Conservation (phyloP, 2,888 invertebrate species). For the Arrhopalites spinosus region DNA sequence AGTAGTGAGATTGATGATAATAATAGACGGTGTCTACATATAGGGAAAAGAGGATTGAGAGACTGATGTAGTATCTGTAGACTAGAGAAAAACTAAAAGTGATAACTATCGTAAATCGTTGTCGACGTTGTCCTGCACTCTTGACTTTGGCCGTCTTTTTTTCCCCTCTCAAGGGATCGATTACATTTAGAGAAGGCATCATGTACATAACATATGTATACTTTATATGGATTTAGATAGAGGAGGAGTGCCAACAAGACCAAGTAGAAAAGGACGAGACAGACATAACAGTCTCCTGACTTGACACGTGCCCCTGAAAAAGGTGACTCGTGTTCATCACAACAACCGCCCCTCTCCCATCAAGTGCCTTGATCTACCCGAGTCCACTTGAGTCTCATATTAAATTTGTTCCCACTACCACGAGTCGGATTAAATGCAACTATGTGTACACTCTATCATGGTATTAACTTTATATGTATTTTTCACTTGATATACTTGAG, state of each 20-base stretch:
- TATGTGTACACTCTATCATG: too few relatives aligned
- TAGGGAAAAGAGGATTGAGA: neutral
- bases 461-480: too few relatives aligned
- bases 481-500: too few relatives aligned
- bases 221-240: too few relatives aligned
- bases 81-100: slow-evolving; percentile 16
- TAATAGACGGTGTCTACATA: neutral
- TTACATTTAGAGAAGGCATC: neutral
- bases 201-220: neutral
- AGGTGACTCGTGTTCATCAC: neutral
- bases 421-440: too few relatives aligned
- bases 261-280: too few relatives aligned
- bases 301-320: neutral
- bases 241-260: too few relatives aligned
- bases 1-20: neutral
- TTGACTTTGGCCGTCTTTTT: neutral
- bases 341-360: neutral
- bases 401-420: too few relatives aligned
- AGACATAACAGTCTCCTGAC: too few relatives aligned
- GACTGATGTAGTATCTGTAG: too few relatives aligned
- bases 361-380: neutral
- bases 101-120: slow-evolving; percentile 16
- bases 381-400: too few relatives aligned
- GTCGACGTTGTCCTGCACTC: neutral
- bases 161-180: slow-evolving; percentile 9